Evolutionary conservation across 2,888 invertebrate species (phyloP), one percentile per base, ranked within the genome.

Genomic region (Synanthedon andrenaeformis): DNA sequence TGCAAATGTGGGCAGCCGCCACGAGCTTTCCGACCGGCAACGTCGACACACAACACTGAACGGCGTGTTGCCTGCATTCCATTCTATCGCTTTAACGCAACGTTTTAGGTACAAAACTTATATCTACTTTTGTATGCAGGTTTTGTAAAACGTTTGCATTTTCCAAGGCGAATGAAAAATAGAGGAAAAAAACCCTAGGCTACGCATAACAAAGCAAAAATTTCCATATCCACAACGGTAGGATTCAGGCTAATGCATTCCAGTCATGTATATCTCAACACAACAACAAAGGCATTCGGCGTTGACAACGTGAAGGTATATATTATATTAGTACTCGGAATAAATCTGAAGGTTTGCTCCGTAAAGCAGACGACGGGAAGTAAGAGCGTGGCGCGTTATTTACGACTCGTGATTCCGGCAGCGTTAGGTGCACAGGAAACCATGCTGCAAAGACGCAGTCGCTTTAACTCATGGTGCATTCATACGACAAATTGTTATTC

Each of bases 371-470:
- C 76, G 78, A 77, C 79, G 76, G 79, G 79, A 81, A 79, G 74
- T 72, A 70, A 66, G 70, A 74, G 75, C 72, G 74, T 71, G 72
- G 70, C 72, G 72, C 71, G 73, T 81, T 83, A 83, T 83, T 85
- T 83, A 84, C 80, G 82, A 80, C 71, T 72, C 63, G 72, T 67
- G 71, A 76, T 81, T 84, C 82, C 82, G 80, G 77, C 66, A 68
- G 70, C 67, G 68, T 66, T 66, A 64, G 67, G 67, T 69, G 64
- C 66, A 70, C 70, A 75, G 74, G 75, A 79, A 79, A 79, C 69
- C 66, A 68, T 45, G 45, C 45, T 45, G 19, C 17, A 49, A 49
- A 79, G 70, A 72, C 74, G 69, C 68, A 72, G 61, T 65, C 59
- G 65, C 67, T 45, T 14, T 45, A 67, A 61, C 66, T 66, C 60